Evolutionary conservation across 2,113 vertebrate genomes (phyloP), one percentile per base, ranked within the genome.

Genomic region (Mionectes macconnelli): DNA sequence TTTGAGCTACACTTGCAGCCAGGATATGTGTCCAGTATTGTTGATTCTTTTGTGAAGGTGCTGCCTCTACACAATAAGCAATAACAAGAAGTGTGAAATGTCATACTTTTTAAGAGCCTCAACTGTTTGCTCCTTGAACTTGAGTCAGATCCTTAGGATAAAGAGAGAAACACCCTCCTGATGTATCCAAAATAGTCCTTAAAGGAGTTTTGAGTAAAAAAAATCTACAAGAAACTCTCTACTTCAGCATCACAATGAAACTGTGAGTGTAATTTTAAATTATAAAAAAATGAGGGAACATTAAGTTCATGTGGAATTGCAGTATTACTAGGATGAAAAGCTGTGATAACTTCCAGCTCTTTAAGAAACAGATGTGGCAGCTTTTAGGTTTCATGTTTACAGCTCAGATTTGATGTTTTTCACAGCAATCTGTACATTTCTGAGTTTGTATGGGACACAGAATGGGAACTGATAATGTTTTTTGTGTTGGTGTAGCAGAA

Each of bases 301-400:
- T 20, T 28, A 87, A 72, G 44, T 79, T 89, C 28, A 45, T 8
- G 18, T 72, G 56, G n/a, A 94, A 90, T 56, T 81, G 59, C 31
- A 84, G 15, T 60, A 72, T 55, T 25, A 42, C 11, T 24, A 30
- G 12, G 14, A 33, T 30, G 28, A 94, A 86, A 88, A 80, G 6
- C 12, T 75, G 40, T 2, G 19, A 73, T 52, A 15, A 39, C 16
- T 92, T 89, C 66, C 79, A 93, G 49, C 35, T 52, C 9, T 74
- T 91, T 39, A 80, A 74, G 59, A 90, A 90, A 68, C 47, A 84
- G 28, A 50, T 56, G 21, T 84, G 35, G 64, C 40, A 84, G 42
- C 7, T 56, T 22, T 88, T 81, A 90, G 60, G 9, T 23, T 89
- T n/a, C 28, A 23, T 47, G 27, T 68, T 86, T 89, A 63, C 39